phyloP scores from a whole-genome alignment of 2,888 invertebrate species.

The Netelia virgata region DNA sequence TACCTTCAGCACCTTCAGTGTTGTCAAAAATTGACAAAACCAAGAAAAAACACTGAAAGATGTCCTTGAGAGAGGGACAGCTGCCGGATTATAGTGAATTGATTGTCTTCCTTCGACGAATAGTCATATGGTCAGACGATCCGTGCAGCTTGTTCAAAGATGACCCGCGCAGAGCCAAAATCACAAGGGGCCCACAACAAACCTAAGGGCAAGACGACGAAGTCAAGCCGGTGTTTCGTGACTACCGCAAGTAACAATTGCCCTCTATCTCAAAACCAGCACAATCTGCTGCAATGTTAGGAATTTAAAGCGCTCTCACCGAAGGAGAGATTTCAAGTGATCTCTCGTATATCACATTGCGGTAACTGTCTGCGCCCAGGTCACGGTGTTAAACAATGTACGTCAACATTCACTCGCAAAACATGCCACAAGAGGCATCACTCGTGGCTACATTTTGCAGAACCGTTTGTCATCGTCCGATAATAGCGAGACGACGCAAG shows the following conservation, averaged over 20 bases:
- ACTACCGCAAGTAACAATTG: neutral
- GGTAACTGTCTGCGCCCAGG: conserved; percentile 9
- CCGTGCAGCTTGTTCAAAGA: neutral
- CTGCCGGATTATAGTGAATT: conserved; percentile 43
- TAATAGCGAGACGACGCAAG: neutral
- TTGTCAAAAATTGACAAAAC: conserved; percentile 27
- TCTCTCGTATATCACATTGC: neutral
- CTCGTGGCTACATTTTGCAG: conserved; percentile 3
- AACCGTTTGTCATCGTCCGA: neutral
- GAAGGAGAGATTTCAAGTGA: neutral
- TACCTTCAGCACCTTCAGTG: conserved; percentile 12
- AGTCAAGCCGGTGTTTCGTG: neutral
- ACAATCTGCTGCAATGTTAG: neutral
- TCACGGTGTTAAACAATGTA: neutral
- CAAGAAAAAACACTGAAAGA: conserved; percentile 14
- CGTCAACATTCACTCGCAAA: conserved; percentile 14
- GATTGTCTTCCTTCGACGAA: conserved; percentile 8
- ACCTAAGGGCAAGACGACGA: neutral
- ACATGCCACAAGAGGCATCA: conserved; percentile 24
- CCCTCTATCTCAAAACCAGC: neutral
- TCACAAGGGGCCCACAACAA: neutral
- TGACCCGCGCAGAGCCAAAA: neutral
- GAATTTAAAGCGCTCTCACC: conserved; percentile 23
- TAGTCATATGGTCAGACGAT: conserved; percentile 8
- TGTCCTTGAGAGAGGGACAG: neutral